Evolutionary conservation across 1,140 invertebrate genomes (phyloP), one percentile per base, ranked within the genome.

Genomic region (Aphidius ervi): DNA sequence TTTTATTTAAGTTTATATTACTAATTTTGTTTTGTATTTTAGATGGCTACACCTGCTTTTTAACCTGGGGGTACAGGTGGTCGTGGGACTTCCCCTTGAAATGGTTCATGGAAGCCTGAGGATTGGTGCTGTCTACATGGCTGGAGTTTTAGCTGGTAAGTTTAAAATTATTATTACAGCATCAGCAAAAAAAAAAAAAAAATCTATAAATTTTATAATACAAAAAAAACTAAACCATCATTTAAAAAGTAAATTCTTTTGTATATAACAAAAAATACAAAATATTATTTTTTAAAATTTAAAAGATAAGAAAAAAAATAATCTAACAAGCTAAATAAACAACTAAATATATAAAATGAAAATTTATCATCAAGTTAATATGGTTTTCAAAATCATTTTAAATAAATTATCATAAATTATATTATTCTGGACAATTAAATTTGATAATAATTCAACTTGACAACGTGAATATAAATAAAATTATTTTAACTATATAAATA

Each of bases 71-170:
- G 92, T 98, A 37, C 95, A 98, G 81, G 79, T 94, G 62, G 77
- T 92, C 62, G 91, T 97, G 64, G 95, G 95, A 46, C 83, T 97
- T 62, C 94, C 95, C 1, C 76, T 98, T 67, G 95, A 98, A 82
- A 97, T 98, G 94, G 93, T 97, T n/a, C 95, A 97, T 75, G 94
- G 94, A 5, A 93, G 91, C 39, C 82, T 88, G 53, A 84, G 95
- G 64, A 94, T 96, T 68, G 91, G 88, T 20, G 87, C 91, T 58
- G 92, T 98, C 58, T 98, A 98, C 80, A 88, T 95, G 81, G 91
- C 94, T 5, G 95, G 95, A 49, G 94, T 98, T 31, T 79, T 96
- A 60, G 94, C 94, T 64, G 94, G 94, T 71, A 62, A 78, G 72
- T 74, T 66, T 42, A 52, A 4, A 46, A 31, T 57, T 43, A 55